These are phyloP conservation scores for Pinctada fucata DNA, from an alignment of 2,888 invertebrate genomes.

Conservation along the genomic window DNA sequence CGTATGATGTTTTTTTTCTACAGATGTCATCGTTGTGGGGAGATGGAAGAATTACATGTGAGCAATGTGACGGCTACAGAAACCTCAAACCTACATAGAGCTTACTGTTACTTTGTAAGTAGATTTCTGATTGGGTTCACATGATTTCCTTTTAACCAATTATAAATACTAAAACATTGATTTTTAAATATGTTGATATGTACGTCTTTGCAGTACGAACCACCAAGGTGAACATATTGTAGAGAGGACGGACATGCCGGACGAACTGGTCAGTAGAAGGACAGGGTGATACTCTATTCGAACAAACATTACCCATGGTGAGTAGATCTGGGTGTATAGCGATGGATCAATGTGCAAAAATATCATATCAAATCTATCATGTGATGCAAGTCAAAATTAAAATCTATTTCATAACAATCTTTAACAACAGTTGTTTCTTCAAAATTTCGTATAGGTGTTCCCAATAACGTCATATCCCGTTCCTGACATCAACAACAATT, in stretches of 20 bases:
- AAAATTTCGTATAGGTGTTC: too few relatives aligned
- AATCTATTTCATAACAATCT: too few relatives aligned
- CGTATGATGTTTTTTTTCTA: too few relatives aligned
- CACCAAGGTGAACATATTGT: constrained; percentile 30
- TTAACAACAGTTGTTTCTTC: too few relatives aligned
- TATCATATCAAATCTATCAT: too few relatives aligned
- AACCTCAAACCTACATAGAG: constrained; percentile 78
- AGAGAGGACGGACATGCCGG: constrained; percentile 36
- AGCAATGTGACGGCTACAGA: constrained; percentile 77
- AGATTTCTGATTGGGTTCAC: too few relatives aligned
- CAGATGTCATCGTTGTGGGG: constrained; percentile 77
- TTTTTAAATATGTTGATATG: too few relatives aligned
- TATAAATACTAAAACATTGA: too few relatives aligned
- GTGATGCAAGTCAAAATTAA: too few relatives aligned
- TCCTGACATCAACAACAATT: constrained; percentile 30
- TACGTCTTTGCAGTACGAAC: constrained; percentile 26
- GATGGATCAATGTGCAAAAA: too few relatives aligned
- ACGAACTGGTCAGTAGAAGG: constrained; percentile 31
- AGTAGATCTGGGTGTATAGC: too few relatives aligned
- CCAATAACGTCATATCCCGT: constrained; percentile 26
- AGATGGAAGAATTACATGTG: constrained; percentile 77
- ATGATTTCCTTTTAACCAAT: too few relatives aligned
- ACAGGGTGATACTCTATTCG: constrained; percentile 26
- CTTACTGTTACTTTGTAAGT: constrained; percentile 76
- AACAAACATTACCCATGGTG: constrained; percentile 7